Conservation (phyloP, 1,140 invertebrate genomes). For the Pachypsylla venusta region DNA sequence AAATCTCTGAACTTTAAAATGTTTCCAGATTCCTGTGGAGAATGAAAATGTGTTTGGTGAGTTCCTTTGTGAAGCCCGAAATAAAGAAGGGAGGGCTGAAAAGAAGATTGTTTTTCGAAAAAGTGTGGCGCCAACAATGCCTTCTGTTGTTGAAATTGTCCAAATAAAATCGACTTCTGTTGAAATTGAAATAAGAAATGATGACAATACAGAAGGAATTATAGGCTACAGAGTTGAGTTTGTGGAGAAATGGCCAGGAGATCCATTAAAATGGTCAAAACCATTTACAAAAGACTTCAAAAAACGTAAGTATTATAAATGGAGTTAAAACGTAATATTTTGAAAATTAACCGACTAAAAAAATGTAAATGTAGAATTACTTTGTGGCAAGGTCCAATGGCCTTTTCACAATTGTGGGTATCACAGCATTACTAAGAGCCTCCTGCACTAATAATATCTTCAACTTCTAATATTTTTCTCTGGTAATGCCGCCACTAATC, state of each 20-base stretch:
- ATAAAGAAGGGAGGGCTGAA: background rate
- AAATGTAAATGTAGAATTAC: no score
- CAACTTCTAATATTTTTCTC: no score
- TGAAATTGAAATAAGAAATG: background rate
- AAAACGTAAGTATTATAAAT: conserved; percentile 1
- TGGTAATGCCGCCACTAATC: no score
- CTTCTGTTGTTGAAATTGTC: background rate
- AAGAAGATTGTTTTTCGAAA: background rate
- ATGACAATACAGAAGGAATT: background rate
- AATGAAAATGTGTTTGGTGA: background rate
- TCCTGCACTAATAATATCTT: no score
- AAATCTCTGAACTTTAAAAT: no score
- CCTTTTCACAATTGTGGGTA: no score
- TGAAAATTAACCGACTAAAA: no score
- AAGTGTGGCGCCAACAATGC: background rate
- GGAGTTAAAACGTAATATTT: no score
- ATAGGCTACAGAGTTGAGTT: conserved; percentile 2
- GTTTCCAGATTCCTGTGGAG: background rate
- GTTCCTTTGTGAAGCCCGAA: conserved; percentile 3
- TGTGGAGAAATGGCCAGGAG: conserved; percentile 9
- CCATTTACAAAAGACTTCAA: conserved; percentile 1
- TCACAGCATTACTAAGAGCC: no score
- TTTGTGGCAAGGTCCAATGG: no score
- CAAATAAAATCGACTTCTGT: background rate
- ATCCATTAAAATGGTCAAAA: background rate